Conservation (phyloP, 2,888 invertebrate species). For the Meteorus cinctellus region DNA sequence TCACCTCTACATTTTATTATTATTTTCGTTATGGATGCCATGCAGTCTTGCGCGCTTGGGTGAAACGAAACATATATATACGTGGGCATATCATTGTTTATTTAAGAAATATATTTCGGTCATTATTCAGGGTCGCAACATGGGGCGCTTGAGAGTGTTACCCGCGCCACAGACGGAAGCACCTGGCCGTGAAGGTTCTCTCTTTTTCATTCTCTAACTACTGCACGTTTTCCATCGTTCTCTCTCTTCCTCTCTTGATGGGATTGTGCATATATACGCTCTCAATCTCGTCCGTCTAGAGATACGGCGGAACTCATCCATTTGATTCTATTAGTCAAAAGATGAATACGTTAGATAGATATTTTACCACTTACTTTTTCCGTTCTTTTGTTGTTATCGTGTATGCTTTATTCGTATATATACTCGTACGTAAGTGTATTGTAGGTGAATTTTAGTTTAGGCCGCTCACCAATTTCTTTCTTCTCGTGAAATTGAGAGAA, state of each 20-base stretch:
- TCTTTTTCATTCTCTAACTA: conserved; percentile 2
- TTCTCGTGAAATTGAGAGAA: too few relatives aligned
- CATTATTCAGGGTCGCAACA: conserved; percentile 66
- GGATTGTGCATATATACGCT: conserved; percentile 12
- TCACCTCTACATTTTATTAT: conserved; percentile 32
- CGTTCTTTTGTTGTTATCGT: not conserved
- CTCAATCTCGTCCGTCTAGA: conserved; percentile 31
- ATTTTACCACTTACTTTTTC: not conserved
- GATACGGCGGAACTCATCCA: conserved; percentile 50
- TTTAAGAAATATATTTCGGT: conserved; percentile 68
- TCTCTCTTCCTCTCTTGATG: conserved; percentile 22
- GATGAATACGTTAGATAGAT: conserved; percentile 35
- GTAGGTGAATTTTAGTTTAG: too few relatives aligned
- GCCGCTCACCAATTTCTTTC: too few relatives aligned
- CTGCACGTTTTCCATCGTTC: conserved; percentile 46
- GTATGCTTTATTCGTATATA: not conserved
- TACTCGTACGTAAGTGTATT: not conserved
- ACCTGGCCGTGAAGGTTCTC: conserved; percentile 53
- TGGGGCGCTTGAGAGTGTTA: conserved; percentile 42
- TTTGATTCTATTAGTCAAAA: conserved; percentile 48
- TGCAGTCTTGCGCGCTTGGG: conserved; percentile 42
- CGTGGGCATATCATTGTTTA: conserved; percentile 65
- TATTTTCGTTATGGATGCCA: conserved; percentile 40
- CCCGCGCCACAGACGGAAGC: conserved; percentile 52
- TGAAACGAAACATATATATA: conserved; percentile 45